A percentile compares a stretch with the other conserved stretches of the same genome.
Evolutionary conservation across 2,113 vertebrate species (phyloP).

Genomic region (Hippocampus guttulatus): DNA sequence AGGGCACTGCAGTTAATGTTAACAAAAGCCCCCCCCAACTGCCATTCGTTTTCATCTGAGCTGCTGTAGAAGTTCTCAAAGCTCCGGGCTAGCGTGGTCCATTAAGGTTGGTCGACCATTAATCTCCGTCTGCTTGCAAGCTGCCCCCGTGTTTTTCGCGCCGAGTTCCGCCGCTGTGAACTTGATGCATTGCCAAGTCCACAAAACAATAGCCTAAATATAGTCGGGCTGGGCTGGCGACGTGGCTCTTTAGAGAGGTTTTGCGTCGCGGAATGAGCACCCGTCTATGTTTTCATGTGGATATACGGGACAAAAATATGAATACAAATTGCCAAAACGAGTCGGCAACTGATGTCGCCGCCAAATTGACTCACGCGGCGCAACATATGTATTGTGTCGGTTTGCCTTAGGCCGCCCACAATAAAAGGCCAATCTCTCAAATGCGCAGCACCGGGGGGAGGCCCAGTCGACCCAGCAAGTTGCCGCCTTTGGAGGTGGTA

Average conservation of each 20-base stretch:
- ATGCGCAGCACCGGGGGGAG: background rate
- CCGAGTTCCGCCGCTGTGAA: background rate
- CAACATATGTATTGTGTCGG: too few relatives aligned
- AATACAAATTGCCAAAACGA: background rate
- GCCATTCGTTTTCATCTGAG: constrained; percentile 1
- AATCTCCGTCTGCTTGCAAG: constrained; percentile 9
- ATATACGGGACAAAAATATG: background rate
- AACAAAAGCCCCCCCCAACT: background rate
- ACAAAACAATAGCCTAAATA: constrained; percentile 10
- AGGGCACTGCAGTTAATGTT: constrained; percentile 2
- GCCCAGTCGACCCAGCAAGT: background rate
- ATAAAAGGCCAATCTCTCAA: background rate
- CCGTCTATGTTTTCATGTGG: background rate
- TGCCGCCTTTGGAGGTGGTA: background rate
- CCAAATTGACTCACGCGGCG: too few relatives aligned
- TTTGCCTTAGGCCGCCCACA: background rate
- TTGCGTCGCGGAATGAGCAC: background rate
- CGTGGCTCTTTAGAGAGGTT: background rate
- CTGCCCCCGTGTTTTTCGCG: constrained; percentile 1
- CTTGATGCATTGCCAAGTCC: constrained; percentile 2
- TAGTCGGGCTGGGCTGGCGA: background rate
- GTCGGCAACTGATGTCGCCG: too few relatives aligned
- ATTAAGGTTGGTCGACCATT: constrained; percentile 1
- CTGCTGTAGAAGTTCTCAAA: background rate
- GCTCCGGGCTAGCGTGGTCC: constrained; percentile 2